Base-by-base conservation (phyloP, 2,113 vertebrate genomes). In the Pelecanus crispus region DNA sequence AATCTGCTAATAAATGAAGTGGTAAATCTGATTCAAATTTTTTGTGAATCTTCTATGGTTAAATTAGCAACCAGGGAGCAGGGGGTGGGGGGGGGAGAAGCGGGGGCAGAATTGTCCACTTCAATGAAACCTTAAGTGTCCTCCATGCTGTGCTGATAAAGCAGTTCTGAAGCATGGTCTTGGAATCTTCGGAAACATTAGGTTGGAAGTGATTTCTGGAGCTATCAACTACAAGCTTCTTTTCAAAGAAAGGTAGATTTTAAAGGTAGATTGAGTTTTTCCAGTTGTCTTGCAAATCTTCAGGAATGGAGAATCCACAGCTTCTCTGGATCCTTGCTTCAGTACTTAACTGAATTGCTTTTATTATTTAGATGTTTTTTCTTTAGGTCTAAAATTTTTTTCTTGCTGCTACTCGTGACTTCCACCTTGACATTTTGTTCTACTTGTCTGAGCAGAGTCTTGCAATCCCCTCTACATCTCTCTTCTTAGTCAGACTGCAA, bases 81-180 rank as follows among this genome's bases (percentile, higher is more conserved):
- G n/a, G n/a, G n/a, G n/a, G n/a, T 26, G 3, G 16, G 5, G 4
- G 13, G 6, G 4, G 6, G 3, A 14, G 9, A n/a, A n/a, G n/a
- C n/a, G n/a, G n/a, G n/a, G n/a, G n/a, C n/a, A n/a, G 8, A 53
- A 2, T 67, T 26, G 5, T 22, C 10, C 8, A 10, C 62, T 66
- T 66, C 25, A 58, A 1, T 44, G 36, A 74, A 81, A 61, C 19
- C 10, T 3, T 28, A 17, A 53, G 6, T 1, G 2, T 61, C 10
- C 17, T 53, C 2, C 32, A 7, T 65, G 55, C 4, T 49, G 14
- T 68, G 32, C 16, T 81, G 68, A 17, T 73, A 86, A 86, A 59
- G 34, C 7, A 50, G n/a, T 73, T 88, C 50, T 79, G 40, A 73
- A 45, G 11, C 29, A 70, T 5, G 6, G 9, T 17, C 32, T 66